Percentiles rank a stretch among this genome's conserved stretches.
Conservation (phyloP, 2,113 vertebrate genomes). For the Procavia capensis region DNA sequence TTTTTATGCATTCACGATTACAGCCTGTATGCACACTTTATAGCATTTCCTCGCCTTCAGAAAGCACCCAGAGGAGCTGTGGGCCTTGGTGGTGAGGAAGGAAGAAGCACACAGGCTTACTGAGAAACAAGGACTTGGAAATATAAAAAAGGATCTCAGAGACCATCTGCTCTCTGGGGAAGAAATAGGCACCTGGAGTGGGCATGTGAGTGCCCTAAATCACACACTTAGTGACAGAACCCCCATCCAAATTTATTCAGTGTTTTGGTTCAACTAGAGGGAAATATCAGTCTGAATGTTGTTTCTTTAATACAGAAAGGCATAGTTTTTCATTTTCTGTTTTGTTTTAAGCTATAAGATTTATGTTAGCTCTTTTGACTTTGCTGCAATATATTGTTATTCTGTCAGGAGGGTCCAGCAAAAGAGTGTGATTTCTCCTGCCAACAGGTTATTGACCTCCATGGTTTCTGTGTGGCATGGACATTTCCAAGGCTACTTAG, state of each 20-base stretch:
- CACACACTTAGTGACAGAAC: background rate
- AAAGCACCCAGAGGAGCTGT: slow-evolving; percentile 58
- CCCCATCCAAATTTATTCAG: slow-evolving; percentile 58
- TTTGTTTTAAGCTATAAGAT: slow-evolving; percentile 44
- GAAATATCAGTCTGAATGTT: slow-evolving; percentile 40
- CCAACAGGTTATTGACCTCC: slow-evolving; percentile 62
- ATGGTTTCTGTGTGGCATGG: slow-evolving; percentile 37
- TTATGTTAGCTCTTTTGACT: slow-evolving; percentile 48
- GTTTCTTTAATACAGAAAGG: slow-evolving; percentile 74
- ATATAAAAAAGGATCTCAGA: slow-evolving; percentile 38
- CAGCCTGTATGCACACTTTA: slow-evolving; percentile 66
- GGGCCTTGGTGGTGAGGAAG: background rate
- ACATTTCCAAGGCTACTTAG: slow-evolving; percentile 42
- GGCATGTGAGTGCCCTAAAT: background rate
- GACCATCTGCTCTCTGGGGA: background rate
- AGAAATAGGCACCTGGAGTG: slow-evolving; percentile 29
- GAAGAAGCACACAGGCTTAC: background rate
- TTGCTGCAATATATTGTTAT: slow-evolving; percentile 34
- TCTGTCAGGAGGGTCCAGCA: slow-evolving; percentile 30
- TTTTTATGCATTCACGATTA: slow-evolving; percentile 72
- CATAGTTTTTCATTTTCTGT: background rate
- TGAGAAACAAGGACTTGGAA: slow-evolving; percentile 45
- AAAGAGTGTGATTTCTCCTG: slow-evolving; percentile 51
- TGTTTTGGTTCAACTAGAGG: slow-evolving; percentile 42
- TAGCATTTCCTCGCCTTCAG: slow-evolving; percentile 54